Base-by-base conservation (phyloP, 1,140 invertebrate genomes). In the Reticulitermes speratus region DNA sequence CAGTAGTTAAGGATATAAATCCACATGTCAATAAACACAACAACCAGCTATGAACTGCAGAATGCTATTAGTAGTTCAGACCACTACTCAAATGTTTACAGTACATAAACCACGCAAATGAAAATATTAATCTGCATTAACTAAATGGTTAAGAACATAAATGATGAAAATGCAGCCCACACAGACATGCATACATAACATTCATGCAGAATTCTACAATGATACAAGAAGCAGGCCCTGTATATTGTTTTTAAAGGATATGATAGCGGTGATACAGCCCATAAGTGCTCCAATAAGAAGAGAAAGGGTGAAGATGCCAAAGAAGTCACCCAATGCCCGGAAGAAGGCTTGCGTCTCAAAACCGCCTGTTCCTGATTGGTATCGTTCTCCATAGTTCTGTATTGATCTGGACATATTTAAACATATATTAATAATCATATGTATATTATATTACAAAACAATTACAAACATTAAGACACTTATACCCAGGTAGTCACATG, bases 181-280 rank as follows among this genome's bases (percentile, higher is more conserved):
- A 55, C 14, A 55, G 19, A 21, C 52, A 55, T 55, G 38, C 38
- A 38, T 38, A 38, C 38, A 38, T 38, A 38, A 38, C 38, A 38
- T 38, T 38, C 38, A 38, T 38, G 14, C 52, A 55, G 45, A 12
- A 55, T 21, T 19, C 19, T 2, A 55, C 52, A 55, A 12, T 19
- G 19, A 75, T 75, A 30, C 65, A 85, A 32, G 69, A 32, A 86
- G 85, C 85, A 82, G 69, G 69, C 86, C 84, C 6, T 83, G 3
- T 55, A 85, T 44, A 83, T 84, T 84, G 75, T 19, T 89, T 88
- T 48, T 91, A 94, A 95, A 95, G 94, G 94, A 95, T 96, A 96
- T 96, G 89, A 99, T 93, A 89, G 98, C 97, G 55, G 97, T 99
- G 69, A 97, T 91, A 91, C 97, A 97, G 14, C 98, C 98, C 94